Evolutionary conservation across 2,797 vertebrate genomes (phyloP), one percentile per base, ranked within the genome.

Genomic region (Tapera naevia): DNA sequence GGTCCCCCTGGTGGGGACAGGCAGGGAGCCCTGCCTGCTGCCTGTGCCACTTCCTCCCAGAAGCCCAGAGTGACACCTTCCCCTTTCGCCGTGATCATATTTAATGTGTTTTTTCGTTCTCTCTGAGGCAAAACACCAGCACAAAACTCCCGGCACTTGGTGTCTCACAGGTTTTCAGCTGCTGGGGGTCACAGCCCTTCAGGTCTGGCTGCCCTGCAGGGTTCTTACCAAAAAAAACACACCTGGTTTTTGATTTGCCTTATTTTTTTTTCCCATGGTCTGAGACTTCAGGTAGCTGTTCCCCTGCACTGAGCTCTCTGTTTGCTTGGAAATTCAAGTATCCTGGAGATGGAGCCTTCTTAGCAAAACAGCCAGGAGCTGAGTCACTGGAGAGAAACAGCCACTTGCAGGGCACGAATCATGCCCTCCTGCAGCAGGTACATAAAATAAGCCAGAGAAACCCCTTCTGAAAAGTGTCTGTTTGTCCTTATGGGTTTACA

Each of bases 141-240:
- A 10, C 32, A 12, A 18, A 7, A 9, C 16, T 25, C 32, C 25
- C 39, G 39, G 12, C 1, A 0, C 25, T 45, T 1, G 0, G 12
- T 22, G 17, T 61, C 71, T 60, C 28, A 1, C 0, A 1, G 9
- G 22, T 19, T 43, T 32, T 33, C 35, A 17, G 33, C 27, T 51
- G 33, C 11, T 1, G 1, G 46, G 25, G 25, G 39, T 37, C 43
- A 43, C 58, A 80, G 45, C 45, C 17, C 5, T 5, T 33, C 4
- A 17, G 45, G 17, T 46, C 39, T 64, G 10, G n/a, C 48, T 71
- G 61, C 23, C 67, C 51, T 33, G 17, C 14, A 46, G 56, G 33
- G 17, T 21, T 66, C 11, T 1, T 5, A 7, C 7, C 15, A 33
- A 32, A 62, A 32, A 62, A 8, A 14, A 4, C 18, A 39, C 28